Evolutionary conservation across 2,797 vertebrate genomes (phyloP).

Genomic region (Phoebastria nigripes): DNA sequence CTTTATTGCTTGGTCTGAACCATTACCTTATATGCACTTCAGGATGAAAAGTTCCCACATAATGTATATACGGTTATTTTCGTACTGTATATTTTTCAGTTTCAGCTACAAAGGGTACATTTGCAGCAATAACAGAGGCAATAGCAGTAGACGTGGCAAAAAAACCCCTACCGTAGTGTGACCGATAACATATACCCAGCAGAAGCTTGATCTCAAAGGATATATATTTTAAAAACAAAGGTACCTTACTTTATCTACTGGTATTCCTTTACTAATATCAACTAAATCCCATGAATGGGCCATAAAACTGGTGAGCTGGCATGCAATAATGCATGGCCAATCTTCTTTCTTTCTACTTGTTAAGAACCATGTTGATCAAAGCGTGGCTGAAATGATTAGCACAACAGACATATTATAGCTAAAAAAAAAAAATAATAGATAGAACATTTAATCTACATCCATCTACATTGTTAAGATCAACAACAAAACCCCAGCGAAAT

Average conservation of each 20-base stretch:
- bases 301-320: neutral
- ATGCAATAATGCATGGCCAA: neutral
- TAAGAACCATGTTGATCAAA: neutral
- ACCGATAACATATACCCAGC: neutral
- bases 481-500: neutral
- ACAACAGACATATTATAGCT: neutral
- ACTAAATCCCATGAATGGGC: neutral
- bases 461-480: neutral
- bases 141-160: neutral
- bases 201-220: neutral
- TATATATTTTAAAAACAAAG: neutral
- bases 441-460: neutral
- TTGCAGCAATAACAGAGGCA: neutral
- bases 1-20: neutral
- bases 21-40: neutral
- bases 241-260: neutral
- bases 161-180: accelerated
- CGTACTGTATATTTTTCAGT: neutral
- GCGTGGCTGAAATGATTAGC: neutral
- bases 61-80: accelerated
- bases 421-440: neutral
- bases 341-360: neutral
- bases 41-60: neutral
- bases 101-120: neutral
- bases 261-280: neutral